A percentile compares a stretch with the other conserved stretches of the same genome.
These are phyloP conservation scores for Pemphigus obesinymphae DNA, from an alignment of 1,140 invertebrate genomes.

Conservation along the genomic window DNA sequence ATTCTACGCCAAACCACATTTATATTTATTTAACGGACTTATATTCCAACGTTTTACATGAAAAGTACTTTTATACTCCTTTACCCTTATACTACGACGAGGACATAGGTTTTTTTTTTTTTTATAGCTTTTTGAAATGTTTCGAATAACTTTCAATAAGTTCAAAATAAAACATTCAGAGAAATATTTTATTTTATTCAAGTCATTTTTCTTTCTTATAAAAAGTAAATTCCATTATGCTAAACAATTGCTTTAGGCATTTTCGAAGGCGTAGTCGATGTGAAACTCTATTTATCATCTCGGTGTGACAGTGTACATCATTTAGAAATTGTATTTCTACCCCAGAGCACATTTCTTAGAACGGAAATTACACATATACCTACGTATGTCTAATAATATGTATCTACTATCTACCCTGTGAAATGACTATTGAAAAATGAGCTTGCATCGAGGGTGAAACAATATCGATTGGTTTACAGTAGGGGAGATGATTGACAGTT, in stretches of 20 bases:
- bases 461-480: background rate
- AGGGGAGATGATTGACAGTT: slow-evolving; percentile 32
- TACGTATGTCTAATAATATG: background rate
- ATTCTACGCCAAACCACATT: background rate
- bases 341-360: background rate
- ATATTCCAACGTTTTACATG: background rate
- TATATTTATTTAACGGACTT: background rate
- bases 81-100: background rate
- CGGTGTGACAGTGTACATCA: background rate
- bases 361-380: slow-evolving; percentile 18
- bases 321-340: background rate
- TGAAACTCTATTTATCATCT: slow-evolving; percentile 7
- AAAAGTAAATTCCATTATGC: background rate
- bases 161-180: background rate
- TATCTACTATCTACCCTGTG: background rate
- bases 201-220: background rate
- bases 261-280: background rate
- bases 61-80: background rate
- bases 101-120: background rate
- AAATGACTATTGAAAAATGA: slow-evolving; percentile 32
- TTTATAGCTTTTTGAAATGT: background rate
- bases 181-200: background rate
- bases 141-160: background rate
- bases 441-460: slow-evolving; percentile 9
- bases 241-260: background rate